These are phyloP conservation scores for Melanotaenia boesemani DNA, from an alignment of 2,797 vertebrate species.

Conservation along the genomic window DNA sequence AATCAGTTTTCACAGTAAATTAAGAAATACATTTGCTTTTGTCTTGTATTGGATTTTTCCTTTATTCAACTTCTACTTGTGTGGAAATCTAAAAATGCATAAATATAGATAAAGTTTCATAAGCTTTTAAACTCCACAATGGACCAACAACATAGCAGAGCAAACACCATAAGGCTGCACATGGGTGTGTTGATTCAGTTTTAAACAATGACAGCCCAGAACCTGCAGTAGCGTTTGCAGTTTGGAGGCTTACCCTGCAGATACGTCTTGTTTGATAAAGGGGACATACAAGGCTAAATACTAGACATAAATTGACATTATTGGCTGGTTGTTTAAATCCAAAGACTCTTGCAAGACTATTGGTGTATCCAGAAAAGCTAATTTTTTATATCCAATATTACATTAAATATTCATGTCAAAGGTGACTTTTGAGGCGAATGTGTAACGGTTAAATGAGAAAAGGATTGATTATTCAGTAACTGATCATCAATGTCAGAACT, in stretches of 20 bases:
- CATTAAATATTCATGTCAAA: constrained; percentile 34
- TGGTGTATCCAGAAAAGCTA: background rate
- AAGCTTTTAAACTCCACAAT: background rate
- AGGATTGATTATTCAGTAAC: constrained; percentile 21
- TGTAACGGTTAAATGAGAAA: constrained; percentile 2
- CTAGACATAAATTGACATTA: background rate
- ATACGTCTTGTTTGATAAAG: background rate
- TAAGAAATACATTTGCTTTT: background rate
- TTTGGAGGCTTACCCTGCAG: background rate
- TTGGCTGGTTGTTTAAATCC: background rate
- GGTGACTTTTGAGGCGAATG: background rate
- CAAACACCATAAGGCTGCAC: background rate
- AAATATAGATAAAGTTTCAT: background rate
- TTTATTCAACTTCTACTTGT: background rate
- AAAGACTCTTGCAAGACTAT: background rate
- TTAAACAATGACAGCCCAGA: background rate
- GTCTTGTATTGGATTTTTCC: no score
- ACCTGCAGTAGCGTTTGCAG: background rate
- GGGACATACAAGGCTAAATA: background rate
- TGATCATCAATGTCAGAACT: background rate
- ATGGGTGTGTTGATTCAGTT: background rate
- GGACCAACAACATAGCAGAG: background rate
- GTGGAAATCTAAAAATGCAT: background rate
- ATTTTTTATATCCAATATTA: constrained; percentile 4
- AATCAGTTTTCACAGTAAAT: background rate